phyloP scores from a whole-genome alignment of 92 coral and sea anemone genomes.

The Epizoanthus fatuus region DNA sequence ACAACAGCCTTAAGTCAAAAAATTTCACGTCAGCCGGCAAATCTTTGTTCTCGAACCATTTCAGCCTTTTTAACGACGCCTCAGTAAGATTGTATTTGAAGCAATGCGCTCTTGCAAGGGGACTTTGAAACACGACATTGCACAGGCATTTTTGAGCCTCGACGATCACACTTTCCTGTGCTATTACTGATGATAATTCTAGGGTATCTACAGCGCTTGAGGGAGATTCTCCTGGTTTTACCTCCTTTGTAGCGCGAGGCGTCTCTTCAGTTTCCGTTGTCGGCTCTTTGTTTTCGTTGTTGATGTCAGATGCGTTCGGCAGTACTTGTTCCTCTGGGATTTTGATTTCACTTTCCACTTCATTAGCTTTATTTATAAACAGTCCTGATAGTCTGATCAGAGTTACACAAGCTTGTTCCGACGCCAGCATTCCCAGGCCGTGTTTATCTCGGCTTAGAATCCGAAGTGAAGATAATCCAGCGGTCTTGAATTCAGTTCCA shows the following conservation, averaged over 20 bases:
- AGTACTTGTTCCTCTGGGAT: constrained; percentile 34
- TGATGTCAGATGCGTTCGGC: constrained; percentile 45
- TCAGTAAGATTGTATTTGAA: constrained; percentile 70
- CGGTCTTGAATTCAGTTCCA: constrained; percentile 61
- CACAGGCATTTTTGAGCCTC: constrained; percentile 97
- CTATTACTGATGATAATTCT: constrained; percentile 60
- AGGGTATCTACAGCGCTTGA: constrained; percentile 9
- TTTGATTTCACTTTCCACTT: constrained; percentile 3
- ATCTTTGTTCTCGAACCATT: constrained; percentile 82
- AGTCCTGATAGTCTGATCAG: constrained; percentile 85
- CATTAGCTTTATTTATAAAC: constrained; percentile 31
- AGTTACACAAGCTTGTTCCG: constrained; percentile 79
- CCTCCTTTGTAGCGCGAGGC: neutral
- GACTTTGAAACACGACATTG: constrained; percentile 91
- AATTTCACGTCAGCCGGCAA: constrained; percentile 78
- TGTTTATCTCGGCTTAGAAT: constrained; percentile 92
- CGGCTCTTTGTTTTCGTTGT: constrained; percentile 27
- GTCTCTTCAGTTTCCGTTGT: constrained; percentile 19
- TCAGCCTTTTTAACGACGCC: constrained; percentile 72
- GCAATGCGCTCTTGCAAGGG: constrained; percentile 80
- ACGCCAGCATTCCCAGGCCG: constrained; percentile 80
- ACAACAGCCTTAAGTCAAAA: constrained; percentile 93
- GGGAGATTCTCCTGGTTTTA: constrained; percentile 16
- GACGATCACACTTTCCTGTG: constrained; percentile 62
- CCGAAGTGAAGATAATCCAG: constrained; percentile 84